These are phyloP conservation scores for Oxycera nigricornis DNA, from an alignment of 2,888 invertebrate species.

Conservation along the genomic window DNA sequence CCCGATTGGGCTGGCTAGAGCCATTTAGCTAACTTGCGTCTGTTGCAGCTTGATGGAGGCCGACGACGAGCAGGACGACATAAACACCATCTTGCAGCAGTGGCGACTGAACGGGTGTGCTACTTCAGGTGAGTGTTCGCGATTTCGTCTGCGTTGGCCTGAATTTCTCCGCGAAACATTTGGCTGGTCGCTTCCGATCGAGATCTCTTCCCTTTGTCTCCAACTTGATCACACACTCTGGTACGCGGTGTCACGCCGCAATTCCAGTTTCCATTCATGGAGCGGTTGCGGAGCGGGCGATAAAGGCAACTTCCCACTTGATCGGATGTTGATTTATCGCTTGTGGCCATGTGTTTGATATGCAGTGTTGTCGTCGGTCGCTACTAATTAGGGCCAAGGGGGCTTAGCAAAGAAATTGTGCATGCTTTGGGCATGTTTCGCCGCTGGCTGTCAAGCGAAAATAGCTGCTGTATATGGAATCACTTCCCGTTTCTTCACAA, in stretches of 20 bases:
- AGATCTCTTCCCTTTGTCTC: slow-evolving; percentile 9
- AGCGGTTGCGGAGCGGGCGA: background rate
- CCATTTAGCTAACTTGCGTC: background rate
- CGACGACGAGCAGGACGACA: slow-evolving; percentile 59
- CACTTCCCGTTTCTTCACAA: no score
- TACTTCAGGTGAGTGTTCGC: slow-evolving; percentile 3
- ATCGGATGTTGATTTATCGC: slow-evolving; percentile 7
- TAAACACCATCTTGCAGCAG: slow-evolving; percentile 60
- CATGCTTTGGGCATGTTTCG: no score
- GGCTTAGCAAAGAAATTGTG: no score
- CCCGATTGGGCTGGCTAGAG: background rate
- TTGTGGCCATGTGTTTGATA: background rate
- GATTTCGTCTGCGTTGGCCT: background rate
- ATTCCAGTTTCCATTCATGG: slow-evolving; percentile 35
- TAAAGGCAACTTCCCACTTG: slow-evolving; percentile 25
- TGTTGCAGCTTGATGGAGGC: slow-evolving; percentile 58
- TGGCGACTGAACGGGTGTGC: slow-evolving; percentile 51
- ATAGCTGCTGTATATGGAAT: no score
- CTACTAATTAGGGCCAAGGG: slow-evolving; percentile 14
- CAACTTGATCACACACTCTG: background rate
- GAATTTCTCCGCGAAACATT: slow-evolving; percentile 16
- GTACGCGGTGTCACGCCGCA: background rate
- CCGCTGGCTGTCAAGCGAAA: no score
- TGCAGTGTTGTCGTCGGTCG: background rate
- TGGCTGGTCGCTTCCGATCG: background rate